Evolutionary conservation across 2,888 invertebrate genomes (phyloP).

Genomic region (Microplitis manilae): DNA sequence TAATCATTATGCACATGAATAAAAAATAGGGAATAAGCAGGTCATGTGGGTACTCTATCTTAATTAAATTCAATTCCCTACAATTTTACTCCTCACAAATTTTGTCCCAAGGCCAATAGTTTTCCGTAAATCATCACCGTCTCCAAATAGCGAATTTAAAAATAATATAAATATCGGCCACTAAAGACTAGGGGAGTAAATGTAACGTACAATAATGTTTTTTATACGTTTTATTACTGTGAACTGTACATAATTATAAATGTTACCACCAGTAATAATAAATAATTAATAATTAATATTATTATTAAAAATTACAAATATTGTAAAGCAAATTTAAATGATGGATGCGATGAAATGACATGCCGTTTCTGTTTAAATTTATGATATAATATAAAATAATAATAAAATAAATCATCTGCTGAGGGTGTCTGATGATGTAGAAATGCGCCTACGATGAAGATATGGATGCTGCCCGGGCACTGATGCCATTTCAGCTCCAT

Average conservation of each 20-base stretch:
- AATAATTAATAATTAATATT: not conserved
- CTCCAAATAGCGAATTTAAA: too few species aligned
- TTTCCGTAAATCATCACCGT: not conserved
- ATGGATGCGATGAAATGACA: slow-evolving; percentile 17
- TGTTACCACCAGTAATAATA: not conserved
- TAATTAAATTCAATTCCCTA: too few species aligned
- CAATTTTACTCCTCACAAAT: not conserved
- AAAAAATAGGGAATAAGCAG: too few species aligned
- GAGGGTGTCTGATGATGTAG: slow-evolving; percentile 70
- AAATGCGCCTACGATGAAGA: slow-evolving; percentile 68
- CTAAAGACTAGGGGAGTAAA: too few species aligned
- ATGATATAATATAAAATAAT: slow-evolving; percentile 18
- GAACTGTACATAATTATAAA: not conserved
- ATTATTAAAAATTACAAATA: not conserved
- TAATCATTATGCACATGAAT: too few species aligned
- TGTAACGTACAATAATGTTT: not conserved
- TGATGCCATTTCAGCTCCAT: slow-evolving; percentile 70
- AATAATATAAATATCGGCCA: too few species aligned
- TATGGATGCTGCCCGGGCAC: slow-evolving; percentile 73
- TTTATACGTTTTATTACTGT: not conserved
- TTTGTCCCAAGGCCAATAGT: not conserved
- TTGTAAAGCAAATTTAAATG: not conserved
- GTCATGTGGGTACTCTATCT: too few species aligned
- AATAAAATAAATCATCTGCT: slow-evolving; percentile 62
- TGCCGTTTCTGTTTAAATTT: slow-evolving; percentile 44